Conservation (phyloP, 2,113 vertebrate species). For the Casuarius casuarius region DNA sequence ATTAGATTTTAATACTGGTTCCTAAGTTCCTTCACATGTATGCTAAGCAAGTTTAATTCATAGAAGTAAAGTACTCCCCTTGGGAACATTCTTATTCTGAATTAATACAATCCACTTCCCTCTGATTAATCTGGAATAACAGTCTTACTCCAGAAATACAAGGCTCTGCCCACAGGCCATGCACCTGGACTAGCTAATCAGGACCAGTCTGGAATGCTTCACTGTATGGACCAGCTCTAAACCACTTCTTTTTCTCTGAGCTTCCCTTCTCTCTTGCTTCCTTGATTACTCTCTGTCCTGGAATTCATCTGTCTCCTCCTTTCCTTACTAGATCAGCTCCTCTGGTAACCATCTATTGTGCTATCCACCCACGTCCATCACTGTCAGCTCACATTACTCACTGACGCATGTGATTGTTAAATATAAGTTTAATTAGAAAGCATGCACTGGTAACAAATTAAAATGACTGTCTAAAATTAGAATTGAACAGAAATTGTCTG, state of each 20-base stretch:
- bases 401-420: slow-evolving; percentile 52
- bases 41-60: background rate
- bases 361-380: slow-evolving; percentile 37
- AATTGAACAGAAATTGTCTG: slow-evolving; percentile 44
- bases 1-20: background rate
- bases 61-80: background rate
- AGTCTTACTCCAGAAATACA: background rate
- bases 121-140: background rate
- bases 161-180: background rate
- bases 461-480: slow-evolving; percentile 58
- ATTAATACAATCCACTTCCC: background rate
- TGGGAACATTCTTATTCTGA: background rate
- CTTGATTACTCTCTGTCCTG: background rate
- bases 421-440: slow-evolving; percentile 60
- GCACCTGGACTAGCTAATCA: background rate
- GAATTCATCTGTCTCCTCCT: slow-evolving; percentile 18
- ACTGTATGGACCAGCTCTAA: background rate
- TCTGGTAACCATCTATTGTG: slow-evolving; percentile 50
- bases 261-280: background rate
- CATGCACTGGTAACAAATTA: slow-evolving; percentile 55
- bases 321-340: background rate
- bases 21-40: background rate
- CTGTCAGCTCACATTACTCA: slow-evolving; percentile 37
- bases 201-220: background rate
- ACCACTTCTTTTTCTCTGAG: background rate